Base-by-base conservation (phyloP, 2,888 invertebrate species). In the Cotesia congregata region DNA sequence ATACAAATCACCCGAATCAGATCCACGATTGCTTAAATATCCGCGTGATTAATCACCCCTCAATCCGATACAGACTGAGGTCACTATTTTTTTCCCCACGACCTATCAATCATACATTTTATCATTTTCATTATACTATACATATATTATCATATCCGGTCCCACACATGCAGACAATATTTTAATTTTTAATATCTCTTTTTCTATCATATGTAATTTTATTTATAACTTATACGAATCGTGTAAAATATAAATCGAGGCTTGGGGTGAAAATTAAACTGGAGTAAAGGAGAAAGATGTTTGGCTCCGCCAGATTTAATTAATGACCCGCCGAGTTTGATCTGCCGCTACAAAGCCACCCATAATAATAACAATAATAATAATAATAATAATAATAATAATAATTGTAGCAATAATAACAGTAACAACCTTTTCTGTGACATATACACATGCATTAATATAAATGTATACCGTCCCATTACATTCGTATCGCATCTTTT, bases 291-390 rank as follows among this genome's bases (percentile, higher is more conserved):
- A 82, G 84, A 40, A 76, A 15, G 77, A 78, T 76, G 78, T 76
- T 77, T 75, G 85, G 87, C 87, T 86, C 84, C 85, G 87, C 85
- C 86, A 85, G 86, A 85, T 87, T 88, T 88, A 87, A 88, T 88
- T 88, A 88, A 88, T 87, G 88, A 87, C 86, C 86, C 88, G 87
- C 84, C 86, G 85, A 86, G 86, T 86, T 88, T 86, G 87, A 88
- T 88, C 87, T 87, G 86, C 86, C 87, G 84, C 84, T 85, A 85
- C 86, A 86, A 86, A 86, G 85, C 83, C 83, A 72, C 79, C 76
- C 75, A 74, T 74, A 71, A 64, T 67, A 60, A 73, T 12, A 65
- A 30, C 12, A 2, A 59, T 59, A n/a, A 12, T 59, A 59, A 12
- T 59, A 12, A 59, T 30, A n/a, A n/a, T n/a, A 60, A 73, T 12